Percentiles rank a stretch among this genome's conserved stretches.
Conservation (phyloP, 2,888 invertebrate species). For the Archips crataeganus region DNA sequence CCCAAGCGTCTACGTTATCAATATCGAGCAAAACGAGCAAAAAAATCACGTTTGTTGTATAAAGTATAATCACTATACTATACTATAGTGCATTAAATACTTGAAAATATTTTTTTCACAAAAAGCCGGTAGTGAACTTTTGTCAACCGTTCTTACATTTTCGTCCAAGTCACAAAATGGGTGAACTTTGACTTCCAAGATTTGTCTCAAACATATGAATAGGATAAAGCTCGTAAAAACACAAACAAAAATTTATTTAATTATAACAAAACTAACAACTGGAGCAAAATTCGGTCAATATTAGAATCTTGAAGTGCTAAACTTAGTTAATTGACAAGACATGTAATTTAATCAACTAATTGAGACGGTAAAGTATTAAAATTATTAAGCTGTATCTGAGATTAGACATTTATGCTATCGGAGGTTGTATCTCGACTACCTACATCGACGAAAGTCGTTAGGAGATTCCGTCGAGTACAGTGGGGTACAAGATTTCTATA, state of each 20-base stretch:
- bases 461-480: slow-evolving; percentile 26
- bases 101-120: no score
- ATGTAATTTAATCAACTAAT: slow-evolving; percentile 12
- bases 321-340: neutral
- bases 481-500: neutral
- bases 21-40: no score
- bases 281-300: neutral
- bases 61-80: no score
- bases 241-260: neutral
- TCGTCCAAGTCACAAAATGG: no score
- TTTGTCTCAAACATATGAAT: no score
- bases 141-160: no score
- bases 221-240: no score
- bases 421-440: slow-evolving; percentile 35
- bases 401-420: slow-evolving; percentile 14
- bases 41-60: no score
- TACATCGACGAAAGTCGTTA: slow-evolving; percentile 42
- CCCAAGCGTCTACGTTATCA: no score
- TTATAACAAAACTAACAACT: neutral
- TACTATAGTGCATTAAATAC: no score
- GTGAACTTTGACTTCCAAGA: no score
- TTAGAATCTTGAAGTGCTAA: neutral
- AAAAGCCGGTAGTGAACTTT: no score
- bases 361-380: slow-evolving; percentile 21
- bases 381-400: slow-evolving; percentile 12